These are phyloP conservation scores for Tenebrio molitor DNA, from an alignment of 1,140 invertebrate species.

Conservation along the genomic window DNA sequence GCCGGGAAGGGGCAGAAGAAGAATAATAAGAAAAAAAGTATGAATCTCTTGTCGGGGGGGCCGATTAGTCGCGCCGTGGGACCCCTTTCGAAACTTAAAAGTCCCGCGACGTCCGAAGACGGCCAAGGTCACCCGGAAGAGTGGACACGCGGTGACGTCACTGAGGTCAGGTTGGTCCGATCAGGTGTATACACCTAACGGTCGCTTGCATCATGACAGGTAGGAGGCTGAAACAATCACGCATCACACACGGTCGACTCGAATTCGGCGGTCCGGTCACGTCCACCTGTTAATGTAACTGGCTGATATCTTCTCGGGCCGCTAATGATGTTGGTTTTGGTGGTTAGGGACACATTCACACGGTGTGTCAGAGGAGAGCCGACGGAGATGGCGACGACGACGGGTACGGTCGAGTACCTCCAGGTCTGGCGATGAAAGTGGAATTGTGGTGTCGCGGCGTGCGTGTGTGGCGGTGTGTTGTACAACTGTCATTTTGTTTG, in stretches of 20 bases:
- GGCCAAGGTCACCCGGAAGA: conserved; percentile 51
- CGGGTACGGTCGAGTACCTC: background rate
- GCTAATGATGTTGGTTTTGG: conserved; percentile 26
- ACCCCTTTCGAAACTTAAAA: background rate
- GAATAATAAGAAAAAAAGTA: too few relatives aligned
- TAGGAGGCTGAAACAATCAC: conserved; percentile 56
- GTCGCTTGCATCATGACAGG: conserved; percentile 56
- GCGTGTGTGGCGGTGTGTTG: conserved; percentile 17
- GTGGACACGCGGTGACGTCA: conserved; percentile 58
- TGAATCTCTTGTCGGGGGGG: conserved; percentile 60
- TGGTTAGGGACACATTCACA: conserved; percentile 40
- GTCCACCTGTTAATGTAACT: conserved; percentile 42
- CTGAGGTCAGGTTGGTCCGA: conserved; percentile 54
- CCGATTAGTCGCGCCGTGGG: conserved; percentile 5
- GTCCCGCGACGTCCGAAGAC: conserved; percentile 19
- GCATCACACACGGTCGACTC: conserved; percentile 48
- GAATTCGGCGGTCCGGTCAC: conserved; percentile 42
- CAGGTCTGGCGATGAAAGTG: conserved; percentile 48
- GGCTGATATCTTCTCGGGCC: background rate
- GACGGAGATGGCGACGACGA: too few relatives aligned
- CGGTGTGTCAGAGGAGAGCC: conserved; percentile 8
- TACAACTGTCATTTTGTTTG: conserved; percentile 50
- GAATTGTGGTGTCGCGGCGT: conserved; percentile 24
- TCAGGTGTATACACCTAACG: conserved; percentile 58
- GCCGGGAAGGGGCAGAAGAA: too few relatives aligned